Evolutionary conservation across 1,140 invertebrate species (phyloP).

Genomic region (Ips typographus): DNA sequence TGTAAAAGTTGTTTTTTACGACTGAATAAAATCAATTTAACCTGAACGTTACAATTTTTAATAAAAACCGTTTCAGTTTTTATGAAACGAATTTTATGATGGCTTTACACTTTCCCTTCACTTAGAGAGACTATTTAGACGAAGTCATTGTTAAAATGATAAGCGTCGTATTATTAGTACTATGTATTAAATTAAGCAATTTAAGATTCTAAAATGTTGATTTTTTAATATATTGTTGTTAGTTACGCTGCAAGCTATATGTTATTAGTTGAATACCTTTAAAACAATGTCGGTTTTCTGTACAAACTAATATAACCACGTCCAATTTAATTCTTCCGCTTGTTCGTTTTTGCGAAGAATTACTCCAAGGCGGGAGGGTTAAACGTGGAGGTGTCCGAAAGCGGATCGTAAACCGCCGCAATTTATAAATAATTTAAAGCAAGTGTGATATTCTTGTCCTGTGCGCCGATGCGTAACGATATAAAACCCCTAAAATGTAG

Average conservation of each 20-base stretch:
- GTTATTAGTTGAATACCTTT: slow-evolving; percentile 17
- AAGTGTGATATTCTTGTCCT: slow-evolving; percentile 29
- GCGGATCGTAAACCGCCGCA: background rate
- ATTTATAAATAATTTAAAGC: slow-evolving; percentile 22
- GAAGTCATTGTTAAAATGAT: slow-evolving; percentile 3
- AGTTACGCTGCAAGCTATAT: slow-evolving; percentile 21
- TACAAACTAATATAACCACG: background rate
- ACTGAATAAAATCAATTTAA: background rate
- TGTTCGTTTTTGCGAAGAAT: background rate
- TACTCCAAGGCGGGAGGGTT: background rate
- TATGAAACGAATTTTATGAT: slow-evolving; percentile 26
- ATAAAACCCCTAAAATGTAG: background rate
- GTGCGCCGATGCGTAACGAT: slow-evolving; percentile 11
- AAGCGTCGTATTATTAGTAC: slow-evolving; percentile 12
- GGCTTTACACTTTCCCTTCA: slow-evolving; percentile 14
- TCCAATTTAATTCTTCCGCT: slow-evolving; percentile 1
- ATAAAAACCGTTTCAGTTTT: slow-evolving; percentile 7
- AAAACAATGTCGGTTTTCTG: background rate
- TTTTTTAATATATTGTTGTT: slow-evolving; percentile 23
- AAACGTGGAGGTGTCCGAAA: background rate
- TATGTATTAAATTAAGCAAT: slow-evolving; percentile 8
- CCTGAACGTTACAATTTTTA: background rate
- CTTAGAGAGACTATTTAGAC: slow-evolving; percentile 5
- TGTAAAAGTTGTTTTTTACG: background rate
- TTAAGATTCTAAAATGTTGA: slow-evolving; percentile 17